phyloP scores from a whole-genome alignment of 2,113 vertebrate species.

The Piaya cayana region DNA sequence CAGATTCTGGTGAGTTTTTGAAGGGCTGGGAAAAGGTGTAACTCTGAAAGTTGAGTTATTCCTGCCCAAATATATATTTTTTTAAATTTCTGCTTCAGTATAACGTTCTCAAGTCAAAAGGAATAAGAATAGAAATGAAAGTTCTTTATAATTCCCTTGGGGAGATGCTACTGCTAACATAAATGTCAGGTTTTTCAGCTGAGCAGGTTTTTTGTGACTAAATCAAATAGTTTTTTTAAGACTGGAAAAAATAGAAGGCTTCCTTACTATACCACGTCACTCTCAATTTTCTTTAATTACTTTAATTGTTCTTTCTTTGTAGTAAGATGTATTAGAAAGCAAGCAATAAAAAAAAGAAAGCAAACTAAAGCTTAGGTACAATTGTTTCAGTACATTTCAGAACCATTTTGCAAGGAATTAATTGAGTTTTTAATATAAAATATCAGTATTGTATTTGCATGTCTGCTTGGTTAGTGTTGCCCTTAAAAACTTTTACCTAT shows the following conservation, averaged over 20 bases:
- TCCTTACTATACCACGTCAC: neutral
- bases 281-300: neutral
- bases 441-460: neutral
- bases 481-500: neutral
- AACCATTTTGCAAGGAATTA: neutral
- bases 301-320: neutral
- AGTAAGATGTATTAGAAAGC: neutral
- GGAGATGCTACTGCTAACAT: neutral
- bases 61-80: neutral
- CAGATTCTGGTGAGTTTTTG: neutral
- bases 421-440: neutral
- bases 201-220: neutral
- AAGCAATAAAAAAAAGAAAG: neutral
- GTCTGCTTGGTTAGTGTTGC: neutral
- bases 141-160: neutral
- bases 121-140: conserved; percentile 17
- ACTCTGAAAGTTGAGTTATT: neutral
- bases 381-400: neutral
- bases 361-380: neutral
- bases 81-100: conserved; percentile 3
- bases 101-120: neutral
- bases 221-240: neutral
- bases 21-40: neutral
- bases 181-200: conserved; percentile 4
- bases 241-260: neutral